These are phyloP conservation scores for Leptinotarsa defecta DNA, from an alignment of 1,140 invertebrate genomes.

Conservation along the genomic window DNA sequence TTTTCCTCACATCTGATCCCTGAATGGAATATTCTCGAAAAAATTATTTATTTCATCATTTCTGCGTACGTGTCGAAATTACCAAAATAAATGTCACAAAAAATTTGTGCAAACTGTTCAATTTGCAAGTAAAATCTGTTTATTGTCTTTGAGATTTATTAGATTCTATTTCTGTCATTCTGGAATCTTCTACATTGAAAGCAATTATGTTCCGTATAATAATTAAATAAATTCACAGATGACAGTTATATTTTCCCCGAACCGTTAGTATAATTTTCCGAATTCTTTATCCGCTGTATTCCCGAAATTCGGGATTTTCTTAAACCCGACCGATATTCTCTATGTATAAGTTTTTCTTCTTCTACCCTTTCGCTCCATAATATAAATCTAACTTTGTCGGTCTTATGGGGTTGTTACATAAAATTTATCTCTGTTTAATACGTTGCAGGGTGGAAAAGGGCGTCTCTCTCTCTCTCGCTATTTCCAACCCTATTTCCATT, in stretches of 20 bases:
- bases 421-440: constrained; percentile 29
- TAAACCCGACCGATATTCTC: not conserved
- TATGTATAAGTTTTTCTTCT: constrained; percentile 27
- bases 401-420: constrained; percentile 32
- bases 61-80: too few species aligned
- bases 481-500: constrained; percentile 23
- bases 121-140: too few species aligned
- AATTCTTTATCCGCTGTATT: not conserved
- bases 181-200: too few species aligned
- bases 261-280: not conserved
- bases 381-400: constrained; percentile 40
- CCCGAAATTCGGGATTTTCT: constrained; percentile 5
- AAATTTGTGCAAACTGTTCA: too few species aligned
- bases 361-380: constrained; percentile 27
- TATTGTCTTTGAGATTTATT: too few species aligned
- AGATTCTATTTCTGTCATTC: too few species aligned
- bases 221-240: too few species aligned
- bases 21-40: too few species aligned
- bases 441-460: constrained; percentile 10
- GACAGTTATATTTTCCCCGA: not conserved
- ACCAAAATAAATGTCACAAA: too few species aligned
- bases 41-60: too few species aligned
- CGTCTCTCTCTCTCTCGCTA: constrained; percentile 18
- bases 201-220: not conserved
- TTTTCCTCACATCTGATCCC: too few species aligned